Percentiles rank a stretch among this genome's conserved stretches.
Conservation (phyloP, 2,113 vertebrate genomes). For the Corynorhinus townsendii region DNA sequence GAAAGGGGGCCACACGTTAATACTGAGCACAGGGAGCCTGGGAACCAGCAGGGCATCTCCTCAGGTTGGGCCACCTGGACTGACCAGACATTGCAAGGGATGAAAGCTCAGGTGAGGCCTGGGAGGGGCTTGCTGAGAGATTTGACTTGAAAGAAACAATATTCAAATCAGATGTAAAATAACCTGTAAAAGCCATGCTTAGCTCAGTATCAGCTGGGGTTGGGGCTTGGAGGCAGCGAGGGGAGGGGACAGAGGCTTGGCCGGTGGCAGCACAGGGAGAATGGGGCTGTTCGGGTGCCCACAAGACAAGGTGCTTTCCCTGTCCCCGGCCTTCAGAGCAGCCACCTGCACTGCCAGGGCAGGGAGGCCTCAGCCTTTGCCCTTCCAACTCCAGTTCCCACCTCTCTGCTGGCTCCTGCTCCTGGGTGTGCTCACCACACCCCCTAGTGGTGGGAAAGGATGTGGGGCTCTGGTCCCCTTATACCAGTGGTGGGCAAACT, state of each 20-base stretch:
- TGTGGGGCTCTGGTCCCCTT: not conserved
- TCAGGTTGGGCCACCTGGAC: not conserved
- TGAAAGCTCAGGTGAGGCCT: not conserved
- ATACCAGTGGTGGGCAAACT: no score
- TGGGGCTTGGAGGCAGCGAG: no score
- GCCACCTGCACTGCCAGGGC: not conserved
- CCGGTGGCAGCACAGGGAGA: not conserved
- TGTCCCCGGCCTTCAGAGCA: not conserved
- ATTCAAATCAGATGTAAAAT: conserved; percentile 49
- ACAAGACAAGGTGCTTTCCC: not conserved
- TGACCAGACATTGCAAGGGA: not conserved
- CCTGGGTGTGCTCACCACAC: conserved; percentile 1
- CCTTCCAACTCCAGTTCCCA: not conserved
- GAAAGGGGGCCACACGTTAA: conserved; percentile 62
- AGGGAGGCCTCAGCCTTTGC: not conserved
- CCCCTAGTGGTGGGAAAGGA: conserved; percentile 7
- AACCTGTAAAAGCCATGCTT: not conserved
- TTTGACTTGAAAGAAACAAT: conserved; percentile 37
- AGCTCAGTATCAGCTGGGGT: not conserved
- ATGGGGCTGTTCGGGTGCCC: not conserved
- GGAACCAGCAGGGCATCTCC: not conserved
- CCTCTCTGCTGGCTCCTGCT: not conserved
- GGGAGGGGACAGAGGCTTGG: no score
- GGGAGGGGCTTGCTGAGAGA: not conserved
- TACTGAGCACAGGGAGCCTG: not conserved